Conservation (phyloP, 1,140 invertebrate genomes). For the Philotrypesis tridentata region DNA sequence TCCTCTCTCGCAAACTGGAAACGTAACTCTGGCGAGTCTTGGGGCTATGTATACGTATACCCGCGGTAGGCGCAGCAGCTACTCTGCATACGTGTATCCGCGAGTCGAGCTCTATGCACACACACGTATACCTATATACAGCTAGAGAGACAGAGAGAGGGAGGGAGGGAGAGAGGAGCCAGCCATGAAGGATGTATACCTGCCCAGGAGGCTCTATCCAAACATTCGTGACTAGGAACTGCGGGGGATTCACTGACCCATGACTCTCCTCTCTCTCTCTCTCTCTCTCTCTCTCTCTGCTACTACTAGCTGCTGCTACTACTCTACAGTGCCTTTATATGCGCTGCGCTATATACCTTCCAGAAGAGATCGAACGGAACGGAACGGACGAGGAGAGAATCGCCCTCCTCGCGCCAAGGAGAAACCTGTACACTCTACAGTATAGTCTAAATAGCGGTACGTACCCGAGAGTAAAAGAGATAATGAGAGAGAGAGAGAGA, state of each 20-base stretch:
- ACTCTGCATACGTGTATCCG: not conserved
- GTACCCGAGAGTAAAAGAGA: not conserved
- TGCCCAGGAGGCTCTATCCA: conserved; percentile 53
- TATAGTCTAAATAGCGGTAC: conserved; percentile 33
- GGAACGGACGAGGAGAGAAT: conserved; percentile 53
- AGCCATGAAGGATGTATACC: conserved; percentile 41
- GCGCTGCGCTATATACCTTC: conserved; percentile 56
- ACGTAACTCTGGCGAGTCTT: conserved; percentile 14
- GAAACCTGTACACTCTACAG: conserved; percentile 43
- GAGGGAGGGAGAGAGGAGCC: not conserved
- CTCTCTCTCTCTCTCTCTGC: not conserved
- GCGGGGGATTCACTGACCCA: conserved; percentile 69
- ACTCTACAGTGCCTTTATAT: not conserved
- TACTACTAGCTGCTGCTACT: too few relatives aligned
- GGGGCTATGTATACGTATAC: not conserved
- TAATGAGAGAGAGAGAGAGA: conserved; percentile 3
- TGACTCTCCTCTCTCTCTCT: conserved; percentile 54
- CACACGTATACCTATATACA: not conserved
- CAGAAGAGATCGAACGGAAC: conserved; percentile 60
- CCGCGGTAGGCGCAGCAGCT: not conserved
- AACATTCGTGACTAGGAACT: conserved; percentile 70
- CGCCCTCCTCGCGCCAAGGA: not conserved
- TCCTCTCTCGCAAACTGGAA: conserved; percentile 42
- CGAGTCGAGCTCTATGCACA: not conserved
- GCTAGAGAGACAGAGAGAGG: not conserved